These are phyloP conservation scores for Lacerta agilis DNA, from an alignment of 2,797 vertebrate genomes.

Conservation along the genomic window DNA sequence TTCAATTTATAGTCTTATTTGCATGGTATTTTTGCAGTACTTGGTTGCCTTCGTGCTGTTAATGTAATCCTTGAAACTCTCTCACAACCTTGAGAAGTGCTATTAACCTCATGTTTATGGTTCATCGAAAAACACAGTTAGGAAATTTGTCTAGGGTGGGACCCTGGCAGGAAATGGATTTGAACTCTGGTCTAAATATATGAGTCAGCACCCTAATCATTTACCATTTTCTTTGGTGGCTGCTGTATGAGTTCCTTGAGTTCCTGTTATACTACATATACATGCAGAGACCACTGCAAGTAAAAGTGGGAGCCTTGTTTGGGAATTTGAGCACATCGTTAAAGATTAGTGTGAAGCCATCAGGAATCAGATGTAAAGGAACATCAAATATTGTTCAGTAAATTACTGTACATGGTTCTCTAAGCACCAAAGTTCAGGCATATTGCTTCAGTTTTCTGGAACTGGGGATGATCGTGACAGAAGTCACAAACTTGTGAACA, in stretches of 20 bases:
- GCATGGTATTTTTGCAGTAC: background rate
- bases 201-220: background rate
- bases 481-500: background rate
- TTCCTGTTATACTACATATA: background rate
- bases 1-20: background rate
- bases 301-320: background rate
- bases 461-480: background rate
- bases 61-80: background rate
- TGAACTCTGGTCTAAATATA: background rate
- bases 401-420: background rate
- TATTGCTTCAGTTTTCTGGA: background rate
- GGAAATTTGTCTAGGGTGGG: background rate
- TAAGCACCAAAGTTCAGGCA: background rate
- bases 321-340: background rate
- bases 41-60: background rate
- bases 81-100: background rate
- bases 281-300: background rate
- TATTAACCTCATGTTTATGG: slow-evolving; percentile 5
- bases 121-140: background rate
- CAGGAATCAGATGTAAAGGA: slow-evolving; percentile 1
- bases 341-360: background rate
- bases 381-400: background rate
- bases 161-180: background rate
- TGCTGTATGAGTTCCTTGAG: background rate
- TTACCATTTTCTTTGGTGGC: background rate